These are phyloP conservation scores for Rhopilema esculentum DNA, from an alignment of 30 jellyfish, hydroid and myxozoan genomes.

Conservation along the genomic window DNA sequence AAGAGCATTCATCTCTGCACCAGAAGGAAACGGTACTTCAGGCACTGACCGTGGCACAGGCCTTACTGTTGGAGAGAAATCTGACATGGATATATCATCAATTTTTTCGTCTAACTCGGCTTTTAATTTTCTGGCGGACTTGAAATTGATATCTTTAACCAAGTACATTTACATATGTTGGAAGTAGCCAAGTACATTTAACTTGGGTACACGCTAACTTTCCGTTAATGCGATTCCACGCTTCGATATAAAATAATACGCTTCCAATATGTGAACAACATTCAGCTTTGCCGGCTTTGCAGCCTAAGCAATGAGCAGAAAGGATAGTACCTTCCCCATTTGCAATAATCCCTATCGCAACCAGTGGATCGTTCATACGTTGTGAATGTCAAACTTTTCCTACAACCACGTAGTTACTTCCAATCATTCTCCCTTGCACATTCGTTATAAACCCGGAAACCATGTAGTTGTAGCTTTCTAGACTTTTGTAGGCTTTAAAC, in stretches of 20 bases:
- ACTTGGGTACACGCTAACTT: conserved; percentile 65
- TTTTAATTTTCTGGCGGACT: conserved; percentile 44
- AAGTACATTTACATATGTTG: conserved; percentile 60
- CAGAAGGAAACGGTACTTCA: conserved; percentile 32
- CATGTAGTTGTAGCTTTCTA: conserved; percentile 58
- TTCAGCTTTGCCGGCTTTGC: conserved; percentile 46
- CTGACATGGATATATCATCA: conserved; percentile 41
- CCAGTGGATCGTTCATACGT: conserved; percentile 60
- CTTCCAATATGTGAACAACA: conserved; percentile 37
- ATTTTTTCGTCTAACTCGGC: conserved; percentile 28
- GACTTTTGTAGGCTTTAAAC: conserved; percentile 34
- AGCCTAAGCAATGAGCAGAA: conserved; percentile 32
- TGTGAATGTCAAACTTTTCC: conserved; percentile 54
- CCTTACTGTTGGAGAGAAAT: conserved; percentile 39
- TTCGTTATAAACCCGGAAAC: conserved; percentile 62
- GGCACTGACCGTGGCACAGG: conserved; percentile 15
- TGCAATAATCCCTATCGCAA: conserved; percentile 34
- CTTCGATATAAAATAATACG: conserved; percentile 27
- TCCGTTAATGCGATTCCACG: conserved; percentile 37
- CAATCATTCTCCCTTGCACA: conserved; percentile 18
- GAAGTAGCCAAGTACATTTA: conserved; percentile 61
- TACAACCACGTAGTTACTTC: conserved; percentile 23
- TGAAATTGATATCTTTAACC: conserved; percentile 48
- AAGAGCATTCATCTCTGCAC: conserved; percentile 22
- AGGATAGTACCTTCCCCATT: conserved; percentile 37